Evolutionary conservation across 2,888 invertebrate species (phyloP), one percentile per base, ranked within the genome.

Genomic region (Agriopis aurantiaria): DNA sequence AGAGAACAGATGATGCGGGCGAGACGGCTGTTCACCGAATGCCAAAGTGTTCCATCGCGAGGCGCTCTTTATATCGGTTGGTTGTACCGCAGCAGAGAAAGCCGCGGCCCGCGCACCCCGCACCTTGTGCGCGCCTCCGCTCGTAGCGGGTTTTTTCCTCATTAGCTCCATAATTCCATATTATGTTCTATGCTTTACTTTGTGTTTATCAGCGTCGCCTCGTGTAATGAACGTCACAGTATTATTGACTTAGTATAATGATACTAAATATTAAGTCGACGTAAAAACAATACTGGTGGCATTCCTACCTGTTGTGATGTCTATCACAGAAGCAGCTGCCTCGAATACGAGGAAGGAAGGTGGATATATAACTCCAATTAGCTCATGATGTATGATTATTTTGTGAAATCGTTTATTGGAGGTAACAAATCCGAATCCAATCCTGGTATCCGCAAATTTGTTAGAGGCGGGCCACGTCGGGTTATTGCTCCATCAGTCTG

Each of bases 1-100:
- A 85, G 81, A 84, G 81, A 82, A 83, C 84, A 84, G 90, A 82
- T 88, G 88, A 90, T 88, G 91, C 89, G 91, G 92, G 93, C 93
- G 85, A 91, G 90, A 93, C 94, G 94, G 93, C 92, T 93, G 91
- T 90, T 85, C 89, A 88, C 93, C 94, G 94, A 94, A 93, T 94
- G 94, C 93, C 94, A 79, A 93, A 91, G 93, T 91, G 82, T 90
- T 90, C 88, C 87, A 88, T 86, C 89, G 91, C 90, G 88, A 88
- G 81, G 87, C 91, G 91, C 92, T 92, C 92, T 93, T 94, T 94
- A 94, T 94, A 94, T 92, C 88, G 86, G 85, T 83, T 85, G 86
- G 82, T 82, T 78, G 90, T 86, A 85, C 88, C 83, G 88, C 89
- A 92, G 88, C 89, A 92, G 93, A 93, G 93, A 93, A 94, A 93